phyloP scores from a whole-genome alignment of 2,113 vertebrate genomes.

The Salminus brasiliensis region DNA sequence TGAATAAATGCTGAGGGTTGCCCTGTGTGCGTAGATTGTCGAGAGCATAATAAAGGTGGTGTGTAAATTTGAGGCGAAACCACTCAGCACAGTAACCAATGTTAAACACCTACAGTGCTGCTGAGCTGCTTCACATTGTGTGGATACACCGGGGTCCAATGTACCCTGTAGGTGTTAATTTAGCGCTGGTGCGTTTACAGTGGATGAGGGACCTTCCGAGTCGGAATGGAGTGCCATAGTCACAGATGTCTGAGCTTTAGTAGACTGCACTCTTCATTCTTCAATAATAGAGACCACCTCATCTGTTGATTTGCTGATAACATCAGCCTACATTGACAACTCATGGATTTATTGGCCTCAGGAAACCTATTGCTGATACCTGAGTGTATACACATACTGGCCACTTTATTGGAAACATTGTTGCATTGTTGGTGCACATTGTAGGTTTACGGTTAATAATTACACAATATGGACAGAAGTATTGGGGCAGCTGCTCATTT shows the following conservation, averaged over 20 bases:
- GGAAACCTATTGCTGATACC: no score
- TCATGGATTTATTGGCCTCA: no score
- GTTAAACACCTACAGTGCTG: slow-evolving; percentile 3
- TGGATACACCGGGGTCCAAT: neutral
- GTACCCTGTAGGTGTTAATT: slow-evolving; percentile 4
- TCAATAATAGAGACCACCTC: no score
- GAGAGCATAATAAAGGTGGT: neutral
- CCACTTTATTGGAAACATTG: neutral
- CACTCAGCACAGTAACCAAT: neutral
- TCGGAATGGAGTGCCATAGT: neutral
- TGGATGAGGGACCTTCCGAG: neutral
- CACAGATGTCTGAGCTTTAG: neutral
- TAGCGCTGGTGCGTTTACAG: slow-evolving; percentile 2
- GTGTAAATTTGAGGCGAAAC: neutral
- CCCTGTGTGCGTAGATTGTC: neutral
- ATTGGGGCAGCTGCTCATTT: no score
- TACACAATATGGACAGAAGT: no score
- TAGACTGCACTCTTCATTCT: neutral
- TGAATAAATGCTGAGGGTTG: neutral
- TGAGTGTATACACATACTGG: neutral
- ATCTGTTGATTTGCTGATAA: no score
- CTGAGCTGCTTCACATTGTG: neutral
- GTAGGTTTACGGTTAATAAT: neutral
- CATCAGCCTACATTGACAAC: no score
- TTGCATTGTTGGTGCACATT: neutral